Conservation (phyloP, 2,113 vertebrate species). For the Gobio gobio region DNA sequence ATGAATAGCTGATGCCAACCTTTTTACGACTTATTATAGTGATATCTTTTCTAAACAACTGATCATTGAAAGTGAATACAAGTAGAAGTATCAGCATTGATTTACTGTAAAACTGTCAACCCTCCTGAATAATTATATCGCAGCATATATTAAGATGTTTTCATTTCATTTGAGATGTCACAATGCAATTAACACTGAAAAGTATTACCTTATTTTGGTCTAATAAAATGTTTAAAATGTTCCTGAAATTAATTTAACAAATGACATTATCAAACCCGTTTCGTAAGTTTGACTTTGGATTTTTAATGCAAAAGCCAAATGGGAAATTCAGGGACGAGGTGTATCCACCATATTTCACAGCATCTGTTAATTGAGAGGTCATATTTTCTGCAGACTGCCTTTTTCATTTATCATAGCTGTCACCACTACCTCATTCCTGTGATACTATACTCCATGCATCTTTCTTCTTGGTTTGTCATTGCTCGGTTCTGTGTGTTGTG, state of each 20-base stretch:
- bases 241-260: not conserved
- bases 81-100: too few relatives aligned
- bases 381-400: conserved; percentile 36
- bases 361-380: conserved; percentile 44
- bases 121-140: not conserved
- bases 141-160: not conserved
- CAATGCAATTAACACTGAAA: not conserved
- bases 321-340: conserved; percentile 44
- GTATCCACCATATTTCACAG: not conserved
- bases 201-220: not conserved
- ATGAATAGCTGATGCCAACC: too few relatives aligned
- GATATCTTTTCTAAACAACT: too few relatives aligned
- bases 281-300: not conserved
- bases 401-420: conserved; percentile 54
- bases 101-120: not conserved
- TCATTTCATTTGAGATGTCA: not conserved
- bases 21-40: too few relatives aligned
- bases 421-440: conserved; percentile 57
- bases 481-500: conserved; percentile 69
- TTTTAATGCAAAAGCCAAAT: conserved; percentile 23
- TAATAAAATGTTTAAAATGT: not conserved
- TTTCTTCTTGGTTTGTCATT: conserved; percentile 71
- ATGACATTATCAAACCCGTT: not conserved
- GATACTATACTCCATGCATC: conserved; percentile 64
- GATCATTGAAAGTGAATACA: too few relatives aligned